Percentiles rank a stretch among this genome's conserved stretches.
Evolutionary conservation across 2,113 vertebrate species (phyloP).

Genomic region (Apeltes quadracus): DNA sequence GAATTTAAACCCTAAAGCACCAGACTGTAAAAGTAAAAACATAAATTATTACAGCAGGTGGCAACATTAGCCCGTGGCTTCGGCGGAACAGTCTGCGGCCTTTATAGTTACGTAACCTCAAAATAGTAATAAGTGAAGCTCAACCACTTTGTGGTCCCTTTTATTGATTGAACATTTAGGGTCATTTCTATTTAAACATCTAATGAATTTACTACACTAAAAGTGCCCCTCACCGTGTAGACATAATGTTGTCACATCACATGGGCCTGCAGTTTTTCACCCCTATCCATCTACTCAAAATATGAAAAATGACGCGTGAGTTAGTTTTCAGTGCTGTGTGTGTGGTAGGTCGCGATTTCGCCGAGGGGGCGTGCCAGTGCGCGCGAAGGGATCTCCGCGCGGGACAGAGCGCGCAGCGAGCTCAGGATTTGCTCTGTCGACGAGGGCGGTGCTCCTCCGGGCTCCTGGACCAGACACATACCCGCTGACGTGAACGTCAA

Average conservation of each 20-base stretch:
- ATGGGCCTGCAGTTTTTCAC: not conserved
- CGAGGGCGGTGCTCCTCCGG: not conserved
- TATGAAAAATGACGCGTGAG: not conserved
- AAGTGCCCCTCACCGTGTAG: not conserved
- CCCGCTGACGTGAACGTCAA: not conserved
- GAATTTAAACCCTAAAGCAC: not conserved
- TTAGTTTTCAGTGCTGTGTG: not conserved
- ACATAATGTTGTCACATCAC: not conserved
- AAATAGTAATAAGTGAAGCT: not conserved
- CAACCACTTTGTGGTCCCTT: not conserved
- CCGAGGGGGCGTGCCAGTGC: constrained; percentile 49
- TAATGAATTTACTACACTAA: not conserved
- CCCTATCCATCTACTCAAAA: too few species aligned
- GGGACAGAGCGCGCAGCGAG: constrained; percentile 34
- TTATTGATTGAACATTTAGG: not conserved
- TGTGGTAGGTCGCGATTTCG: not conserved
- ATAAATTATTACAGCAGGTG: constrained; percentile 51
- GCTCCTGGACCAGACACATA: not conserved
- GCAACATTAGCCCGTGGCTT: constrained; percentile 18
- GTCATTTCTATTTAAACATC: not conserved
- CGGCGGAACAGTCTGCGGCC: not conserved
- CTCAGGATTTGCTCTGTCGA: constrained; percentile 7
- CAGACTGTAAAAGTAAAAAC: not conserved
- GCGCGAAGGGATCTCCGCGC: constrained; percentile 27
- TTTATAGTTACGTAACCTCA: constrained; percentile 28